These are phyloP conservation scores for Amorpha juglandis DNA, from an alignment of 2,888 invertebrate genomes.

Conservation along the genomic window DNA sequence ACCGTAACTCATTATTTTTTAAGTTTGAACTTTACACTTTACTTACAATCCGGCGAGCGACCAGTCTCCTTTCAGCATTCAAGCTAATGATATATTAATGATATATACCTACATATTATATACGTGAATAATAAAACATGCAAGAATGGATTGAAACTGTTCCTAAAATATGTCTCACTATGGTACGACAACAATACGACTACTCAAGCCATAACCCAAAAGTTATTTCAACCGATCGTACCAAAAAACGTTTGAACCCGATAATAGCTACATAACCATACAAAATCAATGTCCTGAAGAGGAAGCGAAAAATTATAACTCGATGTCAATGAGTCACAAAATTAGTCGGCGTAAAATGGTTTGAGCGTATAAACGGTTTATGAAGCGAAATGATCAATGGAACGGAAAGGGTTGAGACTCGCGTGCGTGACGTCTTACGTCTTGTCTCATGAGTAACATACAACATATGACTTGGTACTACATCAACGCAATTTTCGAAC, in stretches of 20 bases:
- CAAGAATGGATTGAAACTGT: background rate
- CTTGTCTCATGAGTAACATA: constrained; percentile 22
- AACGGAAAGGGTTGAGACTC: constrained; percentile 21
- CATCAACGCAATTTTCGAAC: constrained; percentile 31
- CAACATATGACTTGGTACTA: constrained; percentile 37
- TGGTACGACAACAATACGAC: background rate
- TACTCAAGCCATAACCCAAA: background rate
- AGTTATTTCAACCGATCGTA: background rate
- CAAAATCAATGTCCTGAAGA: constrained; percentile 18
- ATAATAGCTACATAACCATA: constrained; percentile 15
- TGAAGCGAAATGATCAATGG: constrained; percentile 22
- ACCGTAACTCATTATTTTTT: too few relatives aligned
- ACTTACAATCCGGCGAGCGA: too few relatives aligned
- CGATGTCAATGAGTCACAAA: constrained; percentile 21
- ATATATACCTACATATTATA: too few relatives aligned
- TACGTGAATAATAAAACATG: too few relatives aligned
- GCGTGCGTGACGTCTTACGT: constrained; percentile 24
- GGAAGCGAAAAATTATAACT: constrained; percentile 6
- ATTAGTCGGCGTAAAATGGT: constrained; percentile 28
- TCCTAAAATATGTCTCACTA: background rate
- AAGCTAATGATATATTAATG: too few relatives aligned
- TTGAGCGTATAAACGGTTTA: constrained; percentile 16
- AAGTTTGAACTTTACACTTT: too few relatives aligned
- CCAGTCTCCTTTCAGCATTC: too few relatives aligned
- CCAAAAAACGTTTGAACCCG: background rate